Evolutionary conservation across 2,888 invertebrate species (phyloP).

Genomic region (Pseudococcus viburni): DNA sequence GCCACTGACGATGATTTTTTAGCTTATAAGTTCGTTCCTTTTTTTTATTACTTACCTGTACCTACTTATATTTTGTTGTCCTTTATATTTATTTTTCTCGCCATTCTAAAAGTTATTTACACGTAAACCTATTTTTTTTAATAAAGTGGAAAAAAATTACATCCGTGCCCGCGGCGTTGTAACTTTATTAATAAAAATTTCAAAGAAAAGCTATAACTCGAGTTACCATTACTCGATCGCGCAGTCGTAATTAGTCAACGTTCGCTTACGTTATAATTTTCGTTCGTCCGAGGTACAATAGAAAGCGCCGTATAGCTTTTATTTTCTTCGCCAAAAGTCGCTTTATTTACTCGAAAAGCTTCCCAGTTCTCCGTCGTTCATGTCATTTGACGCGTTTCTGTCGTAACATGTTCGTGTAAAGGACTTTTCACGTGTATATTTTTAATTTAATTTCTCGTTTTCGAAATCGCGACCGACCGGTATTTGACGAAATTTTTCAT

Average conservation of each 20-base stretch:
- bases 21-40: no score
- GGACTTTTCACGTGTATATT: neutral
- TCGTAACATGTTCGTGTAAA: constrained; percentile 30
- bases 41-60: no score
- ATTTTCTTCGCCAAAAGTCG: neutral
- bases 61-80: no score
- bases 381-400: constrained; percentile 27
- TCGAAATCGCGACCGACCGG: constrained; percentile 1
- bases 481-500: neutral
- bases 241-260: constrained; percentile 31
- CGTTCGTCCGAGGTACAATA: neutral
- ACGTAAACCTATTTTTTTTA: no score
- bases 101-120: no score
- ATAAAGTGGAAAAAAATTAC: no score
- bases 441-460: neutral
- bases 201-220: neutral
- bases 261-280: neutral
- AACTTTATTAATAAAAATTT: no score
- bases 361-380: neutral
- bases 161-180: no score
- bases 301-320: constrained; percentile 38
- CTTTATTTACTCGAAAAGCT: constrained; percentile 30
- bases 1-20: no score
- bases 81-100: no score
- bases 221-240: neutral